Conservation (phyloP, 2,797 vertebrate genomes). For the Poeciliopsis turneri region DNA sequence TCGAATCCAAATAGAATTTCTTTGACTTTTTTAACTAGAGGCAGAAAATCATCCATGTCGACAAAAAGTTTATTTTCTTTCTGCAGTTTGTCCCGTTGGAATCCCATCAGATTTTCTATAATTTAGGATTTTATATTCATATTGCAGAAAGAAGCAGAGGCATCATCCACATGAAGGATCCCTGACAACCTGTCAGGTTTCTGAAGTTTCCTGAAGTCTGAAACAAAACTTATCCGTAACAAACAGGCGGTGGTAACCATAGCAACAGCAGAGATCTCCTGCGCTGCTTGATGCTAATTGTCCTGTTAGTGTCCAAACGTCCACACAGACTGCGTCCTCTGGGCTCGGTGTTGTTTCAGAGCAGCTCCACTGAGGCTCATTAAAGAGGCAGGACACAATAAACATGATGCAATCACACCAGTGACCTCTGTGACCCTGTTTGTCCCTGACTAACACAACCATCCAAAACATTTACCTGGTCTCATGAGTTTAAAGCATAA, state of each 20-base stretch:
- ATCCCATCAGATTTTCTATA: neutral
- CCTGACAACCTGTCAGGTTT: neutral
- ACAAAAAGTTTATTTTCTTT: neutral
- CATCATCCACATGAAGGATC: neutral
- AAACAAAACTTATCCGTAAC: neutral
- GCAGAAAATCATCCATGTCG: neutral
- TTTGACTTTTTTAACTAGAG: neutral
- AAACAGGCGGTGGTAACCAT: neutral
- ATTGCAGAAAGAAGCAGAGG: neutral
- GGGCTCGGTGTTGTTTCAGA: neutral
- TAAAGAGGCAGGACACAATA: neutral
- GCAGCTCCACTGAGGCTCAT: neutral
- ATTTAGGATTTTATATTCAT: neutral
- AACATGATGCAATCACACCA: slow-evolving; percentile 3
- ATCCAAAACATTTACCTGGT: neutral
- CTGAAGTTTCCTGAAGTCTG: neutral
- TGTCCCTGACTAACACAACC: neutral
- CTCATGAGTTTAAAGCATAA: neutral
- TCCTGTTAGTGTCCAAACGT: slow-evolving; percentile 9
- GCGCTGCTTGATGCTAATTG: slow-evolving; percentile 1
- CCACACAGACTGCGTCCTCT: neutral
- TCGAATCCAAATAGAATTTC: neutral
- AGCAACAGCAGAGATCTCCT: neutral
- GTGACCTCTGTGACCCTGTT: neutral
- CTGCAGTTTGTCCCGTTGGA: neutral